A percentile compares a stretch with the other conserved stretches of the same genome.
phyloP scores from a whole-genome alignment of 2,113 vertebrate species.

The Lepus timidus region DNA sequence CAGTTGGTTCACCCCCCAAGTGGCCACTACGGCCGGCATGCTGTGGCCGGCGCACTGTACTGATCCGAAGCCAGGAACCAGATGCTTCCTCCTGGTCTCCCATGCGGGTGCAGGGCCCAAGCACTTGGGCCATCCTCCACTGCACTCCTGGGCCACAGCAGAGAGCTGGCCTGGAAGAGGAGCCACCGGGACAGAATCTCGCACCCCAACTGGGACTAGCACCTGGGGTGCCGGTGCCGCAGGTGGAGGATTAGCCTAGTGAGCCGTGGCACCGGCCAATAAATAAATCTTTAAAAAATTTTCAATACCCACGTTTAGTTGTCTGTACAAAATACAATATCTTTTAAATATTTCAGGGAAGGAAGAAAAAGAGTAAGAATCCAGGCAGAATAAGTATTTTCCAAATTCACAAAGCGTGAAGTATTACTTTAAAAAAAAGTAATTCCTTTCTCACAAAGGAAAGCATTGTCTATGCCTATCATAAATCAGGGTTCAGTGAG shows the following conservation, averaged over 20 bases:
- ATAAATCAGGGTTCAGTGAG: background rate
- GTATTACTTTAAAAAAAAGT: conserved; percentile 28
- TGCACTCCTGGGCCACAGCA: no score
- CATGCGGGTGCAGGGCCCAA: no score
- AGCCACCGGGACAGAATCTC: no score
- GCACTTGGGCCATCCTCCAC: no score
- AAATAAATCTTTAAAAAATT: background rate
- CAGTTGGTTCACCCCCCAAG: no score
- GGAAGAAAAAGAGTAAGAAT: background rate
- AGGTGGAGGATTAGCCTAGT: no score
- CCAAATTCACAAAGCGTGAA: background rate
- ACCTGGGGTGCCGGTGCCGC: no score
- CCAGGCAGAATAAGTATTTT: background rate
- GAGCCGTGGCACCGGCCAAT: no score
- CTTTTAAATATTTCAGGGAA: conserved; percentile 34
- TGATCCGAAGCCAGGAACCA: no score
- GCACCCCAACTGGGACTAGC: no score
- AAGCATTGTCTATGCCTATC: background rate
- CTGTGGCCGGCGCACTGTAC: background rate
- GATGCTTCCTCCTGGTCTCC: no score
- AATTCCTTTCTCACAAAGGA: conserved; percentile 9
- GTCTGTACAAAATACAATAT: background rate
- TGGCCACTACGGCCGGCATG: background rate
- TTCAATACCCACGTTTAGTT: background rate
- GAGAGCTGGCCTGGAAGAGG: no score